Evolutionary conservation across 2,113 vertebrate genomes (phyloP).

Genomic region (Coptodon rendalli): DNA sequence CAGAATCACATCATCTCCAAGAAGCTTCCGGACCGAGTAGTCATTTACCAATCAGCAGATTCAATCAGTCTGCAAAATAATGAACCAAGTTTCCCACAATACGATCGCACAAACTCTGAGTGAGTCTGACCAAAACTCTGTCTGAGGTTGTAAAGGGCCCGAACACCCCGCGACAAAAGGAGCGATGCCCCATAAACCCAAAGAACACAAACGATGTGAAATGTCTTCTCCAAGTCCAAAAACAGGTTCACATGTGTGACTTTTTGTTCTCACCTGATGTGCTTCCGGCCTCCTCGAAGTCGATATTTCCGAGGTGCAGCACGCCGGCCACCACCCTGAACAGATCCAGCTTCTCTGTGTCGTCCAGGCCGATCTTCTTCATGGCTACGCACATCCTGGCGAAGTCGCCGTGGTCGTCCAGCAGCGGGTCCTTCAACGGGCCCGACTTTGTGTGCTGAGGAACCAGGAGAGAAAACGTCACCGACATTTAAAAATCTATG

Average conservation of each 20-base stretch:
- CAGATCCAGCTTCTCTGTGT: constrained; percentile 91
- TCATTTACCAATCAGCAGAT: background rate
- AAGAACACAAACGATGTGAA: background rate
- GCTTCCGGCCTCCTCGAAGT: constrained; percentile 97
- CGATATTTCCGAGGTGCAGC: constrained; percentile 93
- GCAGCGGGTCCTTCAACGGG: constrained; percentile 89
- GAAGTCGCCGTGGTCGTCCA: constrained; percentile 94
- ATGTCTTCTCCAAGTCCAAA: background rate
- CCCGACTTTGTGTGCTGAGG: constrained; percentile 85
- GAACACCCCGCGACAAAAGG: background rate
- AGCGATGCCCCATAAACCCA: background rate
- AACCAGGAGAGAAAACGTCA: background rate
- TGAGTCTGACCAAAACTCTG: background rate
- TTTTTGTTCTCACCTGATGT: constrained; percentile 77
- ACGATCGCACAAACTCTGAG: background rate
- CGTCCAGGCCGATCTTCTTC: constrained; percentile 95
- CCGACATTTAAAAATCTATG: background rate
- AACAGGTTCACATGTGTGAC: background rate
- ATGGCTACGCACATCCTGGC: constrained; percentile 92
- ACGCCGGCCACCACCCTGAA: constrained; percentile 96
- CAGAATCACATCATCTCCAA: background rate
- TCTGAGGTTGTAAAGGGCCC: background rate
- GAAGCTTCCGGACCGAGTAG: background rate
- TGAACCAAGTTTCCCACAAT: background rate
- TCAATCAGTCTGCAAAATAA: background rate